A percentile compares a stretch with the other conserved stretches of the same genome.
Conservation (phyloP, 1,140 invertebrate species). For the Ips typographus region DNA sequence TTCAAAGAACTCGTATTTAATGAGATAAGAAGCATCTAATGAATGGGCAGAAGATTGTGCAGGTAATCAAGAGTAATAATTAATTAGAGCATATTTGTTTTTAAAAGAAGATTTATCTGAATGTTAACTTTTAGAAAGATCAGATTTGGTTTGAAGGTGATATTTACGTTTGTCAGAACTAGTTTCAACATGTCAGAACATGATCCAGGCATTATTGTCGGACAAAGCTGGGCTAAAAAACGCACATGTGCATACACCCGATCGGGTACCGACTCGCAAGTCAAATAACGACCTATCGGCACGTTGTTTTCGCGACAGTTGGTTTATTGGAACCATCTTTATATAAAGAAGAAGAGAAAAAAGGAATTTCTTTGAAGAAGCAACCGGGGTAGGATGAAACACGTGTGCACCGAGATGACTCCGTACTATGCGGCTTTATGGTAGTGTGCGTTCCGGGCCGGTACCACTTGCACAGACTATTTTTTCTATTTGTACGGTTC, state of each 20-base stretch:
- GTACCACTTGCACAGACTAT: conserved; percentile 7
- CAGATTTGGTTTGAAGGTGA: too few relatives aligned
- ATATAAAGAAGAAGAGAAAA: conserved; percentile 18
- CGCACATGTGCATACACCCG: too few relatives aligned
- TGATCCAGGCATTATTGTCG: background rate
- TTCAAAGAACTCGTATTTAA: too few relatives aligned
- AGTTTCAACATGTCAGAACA: background rate
- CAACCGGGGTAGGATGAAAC: conserved; percentile 15
- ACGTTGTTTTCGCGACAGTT: conserved; percentile 21
- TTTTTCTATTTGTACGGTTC: too few relatives aligned
- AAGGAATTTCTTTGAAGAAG: conserved; percentile 30
- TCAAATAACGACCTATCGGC: background rate
- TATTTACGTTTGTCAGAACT: background rate
- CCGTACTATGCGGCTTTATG: conserved; percentile 34
- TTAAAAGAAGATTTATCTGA: too few relatives aligned
- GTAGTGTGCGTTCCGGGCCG: conserved; percentile 3
- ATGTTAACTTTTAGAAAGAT: too few relatives aligned
- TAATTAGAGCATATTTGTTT: too few relatives aligned
- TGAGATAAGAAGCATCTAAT: too few relatives aligned
- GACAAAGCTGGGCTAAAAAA: too few relatives aligned
- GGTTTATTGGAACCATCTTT: conserved; percentile 26
- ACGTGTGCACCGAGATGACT: conserved; percentile 36
- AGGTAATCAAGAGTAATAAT: too few relatives aligned
- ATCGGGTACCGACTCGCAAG: background rate
- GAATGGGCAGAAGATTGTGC: too few relatives aligned